Evolutionary conservation across 2,113 vertebrate genomes (phyloP), one percentile per base, ranked within the genome.

Genomic region (Clarias gariepinus): DNA sequence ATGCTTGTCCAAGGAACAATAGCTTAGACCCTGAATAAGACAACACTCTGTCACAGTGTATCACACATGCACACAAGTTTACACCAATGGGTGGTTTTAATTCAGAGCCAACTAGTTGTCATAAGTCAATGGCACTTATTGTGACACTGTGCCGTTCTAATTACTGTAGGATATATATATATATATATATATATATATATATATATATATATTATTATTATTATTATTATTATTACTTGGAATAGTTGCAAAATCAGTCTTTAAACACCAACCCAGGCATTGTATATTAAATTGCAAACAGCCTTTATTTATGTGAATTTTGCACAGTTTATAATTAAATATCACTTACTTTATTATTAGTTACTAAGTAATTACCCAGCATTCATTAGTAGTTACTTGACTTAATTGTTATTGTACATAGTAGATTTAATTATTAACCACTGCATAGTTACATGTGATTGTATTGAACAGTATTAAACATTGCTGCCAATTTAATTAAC

Each of bases 211-310:
- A 41, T 41, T 41, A 41, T 41, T 41, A 41, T 47, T 47, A 8
- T 47, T 47, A 47, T 47, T 47, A 47, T 7, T 47, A 18, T 78
- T 57, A 8, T 19, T 79, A 58, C 53, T 30, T 30, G 33, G 8
- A 58, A 10, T 30, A 9, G 41, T 6, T 53, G 23, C 16, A 76
- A 5, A 52, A 7, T 25, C 47, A 76, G 23, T 58, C 2, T 79
- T 58, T 33, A 21, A 79, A 58, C 33, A 58, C 3, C 19, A 58
- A 33, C 18, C 18, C n/a, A 79, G 57, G 76, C 76, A 79, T 58
- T 58, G 25, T 78, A 78, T 55, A 9, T 57, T 55, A 57, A 18
- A 78, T 57, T 78, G 76, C 8, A 79, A 79, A 79, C n/a, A 79
- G n/a, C 53, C 9, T 10, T 12, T n/a, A 58, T 19, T n/a, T 33